Base-by-base conservation (phyloP, 2,888 invertebrate species). In the Cyclophora albipunctata region DNA sequence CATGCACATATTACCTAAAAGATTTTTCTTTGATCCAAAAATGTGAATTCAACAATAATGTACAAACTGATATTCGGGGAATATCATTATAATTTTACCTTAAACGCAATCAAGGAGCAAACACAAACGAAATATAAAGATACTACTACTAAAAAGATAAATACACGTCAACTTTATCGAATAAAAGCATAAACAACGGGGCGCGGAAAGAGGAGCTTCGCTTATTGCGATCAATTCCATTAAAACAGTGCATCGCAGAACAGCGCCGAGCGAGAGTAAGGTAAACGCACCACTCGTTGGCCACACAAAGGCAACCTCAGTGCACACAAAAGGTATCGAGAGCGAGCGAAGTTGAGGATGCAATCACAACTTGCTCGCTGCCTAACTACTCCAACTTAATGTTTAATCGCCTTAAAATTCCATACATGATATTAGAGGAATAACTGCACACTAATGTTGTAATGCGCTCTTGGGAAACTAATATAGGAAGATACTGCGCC, bases 321-420 rank as follows among this genome's bases (percentile, higher is more conserved):
- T 71, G 74, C 70, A 82, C 80, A 81, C 79, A 82, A 81, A 77
- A 83, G 80, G 78, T 75, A 78, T 75, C 71, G 71, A 66, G 72
- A 73, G 70, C 66, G 7, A 7, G 61, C 71, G 69, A 81, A 83
- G 72, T 82, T 81, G 69, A 73, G 76, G 75, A 78, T 75, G 80
- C 81, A 82, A 84, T 82, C 83, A 82, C 78, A 82, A 85, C 72
- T 84, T 84, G 72, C 59, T 63, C 71, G 51, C 58, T 54, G 59
- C 62, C 63, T 63, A 59, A 59, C 67, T 63, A 64, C 63, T 59
- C 62, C 57, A 70, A 71, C 69, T 71, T 72, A 60, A 64, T 71
- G 67, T 67, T 62, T 69, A 70, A 74, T 71, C 71, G 66, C 68
- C 73, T 75, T 73, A 71, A 73, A 73, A 70, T 71, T 69, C 52